These are phyloP conservation scores for Cactoblastis cactorum DNA, from an alignment of 2,888 invertebrate species.

Conservation along the genomic window DNA sequence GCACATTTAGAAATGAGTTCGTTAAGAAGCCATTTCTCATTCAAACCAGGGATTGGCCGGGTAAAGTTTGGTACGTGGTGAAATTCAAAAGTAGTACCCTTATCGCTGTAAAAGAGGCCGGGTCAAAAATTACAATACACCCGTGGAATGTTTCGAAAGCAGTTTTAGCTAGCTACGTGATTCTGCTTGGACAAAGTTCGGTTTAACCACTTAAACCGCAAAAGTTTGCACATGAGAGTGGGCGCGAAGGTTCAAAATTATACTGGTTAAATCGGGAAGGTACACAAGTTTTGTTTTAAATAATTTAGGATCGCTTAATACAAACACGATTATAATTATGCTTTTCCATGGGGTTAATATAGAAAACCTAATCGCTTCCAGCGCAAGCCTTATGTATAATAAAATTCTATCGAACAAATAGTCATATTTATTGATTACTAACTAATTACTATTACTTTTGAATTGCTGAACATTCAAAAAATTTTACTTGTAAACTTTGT, in stretches of 20 bases:
- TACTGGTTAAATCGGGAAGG: neutral
- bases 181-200: neutral
- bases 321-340: too few species aligned
- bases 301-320: too few species aligned
- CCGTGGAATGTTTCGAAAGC: slow-evolving; percentile 18
- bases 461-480: too few species aligned
- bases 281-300: too few species aligned
- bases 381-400: too few species aligned
- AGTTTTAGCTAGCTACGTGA: neutral
- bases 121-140: slow-evolving; percentile 32
- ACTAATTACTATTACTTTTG: too few species aligned
- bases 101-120: slow-evolving; percentile 25
- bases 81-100: slow-evolving; percentile 25
- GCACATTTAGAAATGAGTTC: slow-evolving; percentile 14
- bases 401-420: too few species aligned
- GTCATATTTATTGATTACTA: too few species aligned
- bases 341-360: too few species aligned
- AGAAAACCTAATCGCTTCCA: too few species aligned
- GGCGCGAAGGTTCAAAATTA: neutral
- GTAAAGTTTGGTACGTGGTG: slow-evolving; percentile 24
- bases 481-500: too few species aligned
- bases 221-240: neutral
- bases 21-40: slow-evolving; percentile 27
- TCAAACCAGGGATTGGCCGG: slow-evolving; percentile 18
- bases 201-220: slow-evolving; percentile 1